Percentiles rank a stretch among this genome's conserved stretches.
These are phyloP conservation scores for Prolemur simus DNA, from an alignment of 2,113 vertebrate genomes.

Conservation along the genomic window DNA sequence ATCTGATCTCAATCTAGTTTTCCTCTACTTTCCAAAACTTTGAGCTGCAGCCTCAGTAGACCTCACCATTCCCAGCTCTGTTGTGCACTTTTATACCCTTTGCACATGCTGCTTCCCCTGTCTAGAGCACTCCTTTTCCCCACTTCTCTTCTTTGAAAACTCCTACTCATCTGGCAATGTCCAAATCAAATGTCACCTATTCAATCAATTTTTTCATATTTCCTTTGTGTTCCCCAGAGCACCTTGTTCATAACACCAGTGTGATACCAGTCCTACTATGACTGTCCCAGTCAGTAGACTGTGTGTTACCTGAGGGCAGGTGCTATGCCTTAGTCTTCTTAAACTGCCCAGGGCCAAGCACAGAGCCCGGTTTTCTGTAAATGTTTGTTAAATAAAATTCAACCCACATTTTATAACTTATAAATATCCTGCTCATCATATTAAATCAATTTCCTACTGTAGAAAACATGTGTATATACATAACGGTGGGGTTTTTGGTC, in stretches of 20 bases:
- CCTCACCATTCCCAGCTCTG: not conserved
- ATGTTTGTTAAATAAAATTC: not conserved
- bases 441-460: not conserved
- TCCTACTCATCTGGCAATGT: not conserved
- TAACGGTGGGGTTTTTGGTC: not conserved
- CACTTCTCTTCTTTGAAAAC: not conserved
- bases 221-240: not conserved
- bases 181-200: not conserved
- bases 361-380: not conserved
- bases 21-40: not conserved
- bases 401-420: not conserved
- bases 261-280: not conserved
- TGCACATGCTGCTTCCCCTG: accelerated
- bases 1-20: not conserved
- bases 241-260: not conserved
- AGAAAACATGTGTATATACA: not conserved
- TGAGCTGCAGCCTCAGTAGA: not conserved
- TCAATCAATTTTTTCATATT: not conserved
- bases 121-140: not conserved
- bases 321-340: not conserved
- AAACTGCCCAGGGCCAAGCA: not conserved
- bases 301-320: not conserved
- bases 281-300: not conserved
- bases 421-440: not conserved
- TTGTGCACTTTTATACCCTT: no score